Conservation (phyloP, 2,113 vertebrate species). For the Potamarius usumacintae region DNA sequence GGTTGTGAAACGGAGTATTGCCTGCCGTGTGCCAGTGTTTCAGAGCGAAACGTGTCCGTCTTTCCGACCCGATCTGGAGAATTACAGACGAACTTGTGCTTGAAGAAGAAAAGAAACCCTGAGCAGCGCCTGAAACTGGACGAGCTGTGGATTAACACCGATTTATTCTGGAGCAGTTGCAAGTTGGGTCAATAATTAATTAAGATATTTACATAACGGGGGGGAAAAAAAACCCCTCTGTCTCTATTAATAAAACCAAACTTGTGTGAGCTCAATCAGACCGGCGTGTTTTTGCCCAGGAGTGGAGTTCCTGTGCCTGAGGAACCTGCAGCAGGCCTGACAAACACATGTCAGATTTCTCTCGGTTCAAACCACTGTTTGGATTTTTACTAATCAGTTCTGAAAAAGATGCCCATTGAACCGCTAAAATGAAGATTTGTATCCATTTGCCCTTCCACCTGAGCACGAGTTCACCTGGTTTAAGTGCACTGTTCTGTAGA, state of each 20-base stretch:
- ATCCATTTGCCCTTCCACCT: background rate
- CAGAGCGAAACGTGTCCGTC: background rate
- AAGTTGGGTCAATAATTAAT: background rate
- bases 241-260: too few species aligned
- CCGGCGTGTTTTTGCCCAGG: background rate
- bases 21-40: background rate
- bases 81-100: background rate
- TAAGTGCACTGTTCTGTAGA: background rate
- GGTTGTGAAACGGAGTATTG: background rate
- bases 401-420: background rate
- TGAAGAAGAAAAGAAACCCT: background rate
- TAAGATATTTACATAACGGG: background rate
- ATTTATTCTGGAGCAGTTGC: background rate
- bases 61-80: background rate
- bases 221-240: background rate
- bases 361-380: background rate
- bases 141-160: constrained; percentile 62
- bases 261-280: background rate
- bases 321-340: constrained; percentile 7
- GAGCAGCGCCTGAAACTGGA: background rate
- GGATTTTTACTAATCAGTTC: background rate
- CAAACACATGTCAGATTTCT: constrained; percentile 27
- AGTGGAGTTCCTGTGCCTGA: background rate
- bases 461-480: accelerated
- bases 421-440: background rate